Evolutionary conservation across 2,888 invertebrate species (phyloP).

Genomic region (Aphidoletes aphidimyza): DNA sequence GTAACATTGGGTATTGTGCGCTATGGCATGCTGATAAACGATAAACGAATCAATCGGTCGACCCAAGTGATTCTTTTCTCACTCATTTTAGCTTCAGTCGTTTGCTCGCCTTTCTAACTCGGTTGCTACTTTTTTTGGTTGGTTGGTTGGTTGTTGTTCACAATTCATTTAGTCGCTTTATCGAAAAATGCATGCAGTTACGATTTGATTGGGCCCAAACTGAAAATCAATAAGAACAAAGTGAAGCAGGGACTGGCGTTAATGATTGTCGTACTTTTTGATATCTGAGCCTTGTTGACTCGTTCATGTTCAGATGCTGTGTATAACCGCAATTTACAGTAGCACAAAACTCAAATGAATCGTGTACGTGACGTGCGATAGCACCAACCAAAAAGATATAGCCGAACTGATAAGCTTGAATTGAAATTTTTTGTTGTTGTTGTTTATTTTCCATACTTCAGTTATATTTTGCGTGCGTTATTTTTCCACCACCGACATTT

Average conservation of each 20-base stretch:
- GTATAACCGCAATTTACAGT: too few species aligned
- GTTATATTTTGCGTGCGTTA: background rate
- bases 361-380: background rate
- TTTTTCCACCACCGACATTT: too few species aligned
- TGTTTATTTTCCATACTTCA: background rate
- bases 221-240: background rate
- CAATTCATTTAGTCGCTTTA: background rate
- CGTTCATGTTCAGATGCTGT: too few species aligned
- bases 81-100: background rate
- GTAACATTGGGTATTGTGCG: too few species aligned
- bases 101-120: too few species aligned
- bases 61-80: background rate
- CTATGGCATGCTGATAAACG: background rate
- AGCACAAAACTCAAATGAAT: background rate
- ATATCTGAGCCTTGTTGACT: background rate
- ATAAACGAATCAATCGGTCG: background rate
- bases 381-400: background rate
- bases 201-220: background rate
- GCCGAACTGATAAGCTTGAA: background rate
- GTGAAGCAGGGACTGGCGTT: background rate
- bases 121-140: background rate
- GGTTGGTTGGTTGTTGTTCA: too few species aligned
- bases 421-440: background rate
- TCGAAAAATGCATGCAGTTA: background rate
- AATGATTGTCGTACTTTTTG: background rate